Evolutionary conservation across 2,113 vertebrate species (phyloP).

Genomic region (Prunella fulvescens): DNA sequence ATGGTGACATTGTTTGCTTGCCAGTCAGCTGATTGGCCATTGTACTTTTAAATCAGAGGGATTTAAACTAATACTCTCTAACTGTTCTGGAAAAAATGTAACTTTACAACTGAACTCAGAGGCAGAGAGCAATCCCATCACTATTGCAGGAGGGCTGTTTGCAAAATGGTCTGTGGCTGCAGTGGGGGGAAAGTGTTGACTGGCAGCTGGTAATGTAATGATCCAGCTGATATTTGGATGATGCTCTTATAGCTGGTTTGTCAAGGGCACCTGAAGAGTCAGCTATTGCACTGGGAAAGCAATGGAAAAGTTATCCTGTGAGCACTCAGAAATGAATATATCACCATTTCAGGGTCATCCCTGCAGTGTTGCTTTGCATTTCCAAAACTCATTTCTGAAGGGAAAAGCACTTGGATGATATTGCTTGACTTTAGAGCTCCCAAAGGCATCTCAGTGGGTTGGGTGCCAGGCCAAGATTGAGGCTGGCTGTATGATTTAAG

Average conservation of each 20-base stretch:
- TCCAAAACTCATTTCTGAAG: background rate
- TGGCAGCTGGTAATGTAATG: background rate
- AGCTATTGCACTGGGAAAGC: background rate
- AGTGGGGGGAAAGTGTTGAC: background rate
- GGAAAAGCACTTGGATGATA: background rate
- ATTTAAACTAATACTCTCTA: constrained; percentile 2
- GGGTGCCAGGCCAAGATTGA: background rate
- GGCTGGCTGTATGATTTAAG: background rate
- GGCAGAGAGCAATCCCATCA: background rate
- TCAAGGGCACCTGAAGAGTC: background rate
- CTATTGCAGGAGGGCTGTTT: background rate
- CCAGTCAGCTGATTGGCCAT: constrained; percentile 13
- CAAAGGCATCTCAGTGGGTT: background rate
- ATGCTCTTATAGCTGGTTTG: background rate
- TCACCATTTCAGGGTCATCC: background rate
- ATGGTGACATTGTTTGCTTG: background rate
- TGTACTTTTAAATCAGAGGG: background rate
- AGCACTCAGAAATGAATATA: background rate
- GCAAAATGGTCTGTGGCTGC: background rate
- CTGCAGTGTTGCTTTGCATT: background rate
- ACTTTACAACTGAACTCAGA: background rate
- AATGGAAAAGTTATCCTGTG: background rate
- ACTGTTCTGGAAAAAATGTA: constrained; percentile 26
- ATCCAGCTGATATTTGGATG: background rate
- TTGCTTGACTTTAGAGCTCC: background rate